A percentile compares a stretch with the other conserved stretches of the same genome.
These are phyloP conservation scores for Archaeoteleia sp. DNA, from an alignment of 2,888 invertebrate species.

Conservation along the genomic window DNA sequence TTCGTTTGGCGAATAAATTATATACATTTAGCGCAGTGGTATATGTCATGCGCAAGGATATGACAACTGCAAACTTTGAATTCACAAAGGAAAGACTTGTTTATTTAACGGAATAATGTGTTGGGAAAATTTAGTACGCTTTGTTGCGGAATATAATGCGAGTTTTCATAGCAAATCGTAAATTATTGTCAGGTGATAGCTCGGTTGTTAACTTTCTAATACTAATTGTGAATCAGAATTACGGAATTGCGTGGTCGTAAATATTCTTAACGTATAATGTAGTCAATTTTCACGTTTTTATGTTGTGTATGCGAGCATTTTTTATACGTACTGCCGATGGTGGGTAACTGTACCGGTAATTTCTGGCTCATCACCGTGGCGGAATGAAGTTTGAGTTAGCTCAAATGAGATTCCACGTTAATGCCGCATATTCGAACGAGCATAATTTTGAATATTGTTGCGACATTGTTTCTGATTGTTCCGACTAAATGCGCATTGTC, in stretches of 20 bases:
- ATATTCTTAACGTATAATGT: not conserved
- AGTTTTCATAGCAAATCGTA: not conserved
- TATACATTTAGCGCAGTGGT: conserved; percentile 49
- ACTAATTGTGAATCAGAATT: not conserved
- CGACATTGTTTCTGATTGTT: conserved; percentile 51
- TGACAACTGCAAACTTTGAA: conserved; percentile 9
- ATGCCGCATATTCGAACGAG: conserved; percentile 52
- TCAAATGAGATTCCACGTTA: conserved; percentile 62
- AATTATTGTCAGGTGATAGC: no score
- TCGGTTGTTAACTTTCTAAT: no score
- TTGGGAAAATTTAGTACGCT: no score
- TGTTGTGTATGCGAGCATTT: conserved; percentile 3
- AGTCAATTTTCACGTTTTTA: conserved; percentile 3
- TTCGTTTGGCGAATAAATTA: conserved; percentile 61
- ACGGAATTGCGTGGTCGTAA: not conserved
- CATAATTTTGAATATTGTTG: conserved; percentile 45
- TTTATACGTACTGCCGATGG: not conserved
- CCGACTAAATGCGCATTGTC: not conserved
- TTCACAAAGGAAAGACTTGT: conserved; percentile 2
- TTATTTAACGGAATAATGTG: not conserved
- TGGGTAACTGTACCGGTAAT: conserved; percentile 9
- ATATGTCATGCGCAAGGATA: conserved; percentile 6
- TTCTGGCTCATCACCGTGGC: conserved; percentile 51
- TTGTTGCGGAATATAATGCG: no score
- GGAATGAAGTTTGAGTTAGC: conserved; percentile 57